Percentiles rank a stretch among this genome's conserved stretches.
These are phyloP conservation scores for Bathynomus jamesi DNA, from an alignment of 1,140 invertebrate genomes.

Conservation along the genomic window DNA sequence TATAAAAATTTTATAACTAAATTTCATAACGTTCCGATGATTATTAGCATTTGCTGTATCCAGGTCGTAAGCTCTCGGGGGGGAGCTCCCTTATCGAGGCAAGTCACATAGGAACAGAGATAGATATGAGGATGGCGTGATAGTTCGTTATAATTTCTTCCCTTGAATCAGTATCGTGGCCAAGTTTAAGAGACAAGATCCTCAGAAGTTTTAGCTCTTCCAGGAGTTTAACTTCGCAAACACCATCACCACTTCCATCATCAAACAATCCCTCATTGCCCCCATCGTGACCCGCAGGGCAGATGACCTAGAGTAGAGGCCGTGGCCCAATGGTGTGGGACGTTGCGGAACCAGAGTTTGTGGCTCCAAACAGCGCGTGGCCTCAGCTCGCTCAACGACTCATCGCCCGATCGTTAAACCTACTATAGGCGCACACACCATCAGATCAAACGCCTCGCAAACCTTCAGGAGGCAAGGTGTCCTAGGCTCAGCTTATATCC, in stretches of 20 bases:
- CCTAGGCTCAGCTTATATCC: neutral
- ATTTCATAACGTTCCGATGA: neutral
- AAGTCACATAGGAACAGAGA: neutral
- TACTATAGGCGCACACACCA: conserved; percentile 20
- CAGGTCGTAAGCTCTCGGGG: neutral
- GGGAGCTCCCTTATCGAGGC: neutral
- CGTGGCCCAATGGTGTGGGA: conserved; percentile 24
- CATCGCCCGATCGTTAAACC: conserved; percentile 33
- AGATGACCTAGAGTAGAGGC: conserved; percentile 30
- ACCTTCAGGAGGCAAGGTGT: conserved; percentile 8
- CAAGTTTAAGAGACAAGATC: neutral
- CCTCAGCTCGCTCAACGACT: conserved; percentile 30
- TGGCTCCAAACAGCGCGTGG: conserved; percentile 28
- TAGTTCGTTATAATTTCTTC: neutral
- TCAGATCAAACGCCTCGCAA: conserved; percentile 3
- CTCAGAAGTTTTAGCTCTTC: neutral
- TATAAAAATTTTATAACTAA: conserved; percentile 1
- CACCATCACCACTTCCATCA: neutral
- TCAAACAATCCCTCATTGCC: conserved; percentile 11
- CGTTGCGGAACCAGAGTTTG: conserved; percentile 18
- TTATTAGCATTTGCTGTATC: conserved; percentile 1
- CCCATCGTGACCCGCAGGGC: conserved; percentile 25
- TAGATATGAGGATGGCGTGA: neutral
- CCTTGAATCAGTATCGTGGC: neutral
- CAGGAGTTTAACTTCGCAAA: neutral